Evolutionary conservation across 2,888 invertebrate species (phyloP).

Genomic region (Meghimatium bilineatum): DNA sequence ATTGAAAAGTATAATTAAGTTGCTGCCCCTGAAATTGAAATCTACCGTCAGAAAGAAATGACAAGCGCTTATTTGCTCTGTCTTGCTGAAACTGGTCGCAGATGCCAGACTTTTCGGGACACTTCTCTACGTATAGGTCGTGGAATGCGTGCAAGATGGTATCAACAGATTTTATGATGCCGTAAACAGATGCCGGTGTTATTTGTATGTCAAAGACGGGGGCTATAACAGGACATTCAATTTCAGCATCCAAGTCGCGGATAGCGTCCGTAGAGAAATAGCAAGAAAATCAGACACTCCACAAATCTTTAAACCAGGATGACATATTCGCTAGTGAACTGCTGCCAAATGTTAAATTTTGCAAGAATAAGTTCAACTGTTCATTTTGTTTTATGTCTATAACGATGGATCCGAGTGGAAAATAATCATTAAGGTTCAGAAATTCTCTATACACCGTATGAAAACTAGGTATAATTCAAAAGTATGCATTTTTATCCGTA

Average conservation of each 20-base stretch:
- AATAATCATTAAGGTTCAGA: not conserved
- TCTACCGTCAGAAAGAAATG: conserved; percentile 18
- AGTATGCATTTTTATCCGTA: not conserved
- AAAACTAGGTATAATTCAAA: conserved; percentile 14
- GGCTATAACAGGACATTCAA: conserved; percentile 11
- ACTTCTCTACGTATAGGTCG: conserved; percentile 51
- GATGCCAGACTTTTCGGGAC: conserved; percentile 53
- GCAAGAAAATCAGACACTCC: conserved; percentile 9
- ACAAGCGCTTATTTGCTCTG: conserved; percentile 4
- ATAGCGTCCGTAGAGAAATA: not conserved
- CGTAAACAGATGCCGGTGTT: conserved; percentile 53
- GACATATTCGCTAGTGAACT: not conserved
- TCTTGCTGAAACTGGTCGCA: conserved; percentile 56
- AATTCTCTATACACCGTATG: not conserved
- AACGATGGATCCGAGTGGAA: conserved; percentile 23
- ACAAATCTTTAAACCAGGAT: conserved; percentile 14
- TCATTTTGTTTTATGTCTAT: conserved; percentile 25
- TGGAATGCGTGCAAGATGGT: conserved; percentile 60
- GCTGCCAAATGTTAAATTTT: not conserved
- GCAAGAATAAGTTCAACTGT: not conserved
- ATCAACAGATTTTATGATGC: conserved; percentile 61
- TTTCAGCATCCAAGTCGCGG: not conserved
- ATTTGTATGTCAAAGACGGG: not conserved
- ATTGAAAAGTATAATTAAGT: conserved; percentile 36
- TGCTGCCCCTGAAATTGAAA: conserved; percentile 50